Conservation (phyloP, 2,113 vertebrate species). For the Cardinalis cardinalis region DNA sequence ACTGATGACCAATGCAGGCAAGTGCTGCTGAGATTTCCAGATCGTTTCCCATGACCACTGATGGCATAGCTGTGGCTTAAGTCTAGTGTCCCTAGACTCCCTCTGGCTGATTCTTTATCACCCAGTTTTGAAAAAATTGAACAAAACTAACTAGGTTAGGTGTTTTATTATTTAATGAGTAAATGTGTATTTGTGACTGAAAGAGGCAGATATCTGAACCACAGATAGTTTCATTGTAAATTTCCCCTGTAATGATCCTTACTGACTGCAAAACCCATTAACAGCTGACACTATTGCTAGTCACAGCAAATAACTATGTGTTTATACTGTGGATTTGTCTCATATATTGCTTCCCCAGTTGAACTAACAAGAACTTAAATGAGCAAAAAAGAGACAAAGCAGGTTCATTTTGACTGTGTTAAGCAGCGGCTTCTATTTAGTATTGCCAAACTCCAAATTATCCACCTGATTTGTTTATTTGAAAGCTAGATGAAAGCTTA, state of each 20-base stretch:
- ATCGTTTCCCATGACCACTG: rapidly evolving
- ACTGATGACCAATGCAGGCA: neutral
- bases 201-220: neutral
- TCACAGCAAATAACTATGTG: neutral
- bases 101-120: neutral
- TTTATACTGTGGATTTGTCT: neutral
- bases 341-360: neutral
- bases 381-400: neutral
- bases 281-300: neutral
- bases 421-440: neutral
- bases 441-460: neutral
- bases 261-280: neutral
- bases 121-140: rapidly evolving
- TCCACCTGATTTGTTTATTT: neutral
- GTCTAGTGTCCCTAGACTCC: neutral
- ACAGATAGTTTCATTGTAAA: neutral
- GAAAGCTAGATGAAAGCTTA: neutral
- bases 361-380: neutral
- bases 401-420: neutral
- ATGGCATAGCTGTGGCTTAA: neutral
- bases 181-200: neutral
- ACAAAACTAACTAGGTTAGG: neutral
- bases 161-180: neutral
- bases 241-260: neutral
- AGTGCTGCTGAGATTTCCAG: neutral